phyloP scores from a whole-genome alignment of 2,888 invertebrate genomes.

The Myathropa florea region DNA sequence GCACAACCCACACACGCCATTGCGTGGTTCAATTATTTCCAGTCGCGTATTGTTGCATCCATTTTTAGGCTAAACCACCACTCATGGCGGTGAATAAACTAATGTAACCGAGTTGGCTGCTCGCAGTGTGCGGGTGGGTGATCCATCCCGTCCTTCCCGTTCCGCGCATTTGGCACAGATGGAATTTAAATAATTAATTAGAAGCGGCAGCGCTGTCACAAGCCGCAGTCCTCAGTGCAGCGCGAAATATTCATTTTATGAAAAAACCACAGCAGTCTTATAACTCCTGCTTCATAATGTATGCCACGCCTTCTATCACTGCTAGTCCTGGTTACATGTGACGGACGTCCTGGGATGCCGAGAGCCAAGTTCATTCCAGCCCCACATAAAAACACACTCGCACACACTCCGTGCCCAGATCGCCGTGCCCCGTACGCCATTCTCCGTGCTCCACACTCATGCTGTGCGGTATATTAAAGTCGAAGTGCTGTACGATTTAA shows the following conservation, averaged over 20 bases:
- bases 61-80: constrained; percentile 31
- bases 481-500: constrained; percentile 37
- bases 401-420: too few species aligned
- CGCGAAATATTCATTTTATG: constrained; percentile 30
- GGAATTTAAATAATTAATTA: constrained; percentile 64
- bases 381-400: not conserved
- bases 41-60: constrained; percentile 15
- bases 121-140: not conserved
- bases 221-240: constrained; percentile 25
- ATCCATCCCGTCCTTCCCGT: not conserved
- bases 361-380: not conserved
- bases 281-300: constrained; percentile 41
- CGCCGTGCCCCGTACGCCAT: not conserved
- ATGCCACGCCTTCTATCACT: constrained; percentile 19
- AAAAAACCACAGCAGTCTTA: constrained; percentile 39
- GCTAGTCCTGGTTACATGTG: not conserved
- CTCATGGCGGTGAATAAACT: constrained; percentile 39
- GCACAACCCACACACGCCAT: constrained; percentile 2
- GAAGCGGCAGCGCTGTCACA: constrained; percentile 36
- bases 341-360: not conserved
- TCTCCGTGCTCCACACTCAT: not conserved
- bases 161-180: constrained; percentile 20
- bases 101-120: constrained; percentile 39
- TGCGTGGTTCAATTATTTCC: constrained; percentile 27
- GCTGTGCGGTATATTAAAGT: constrained; percentile 48